Percentiles rank a stretch among this genome's conserved stretches.
Conservation (phyloP, 2,113 vertebrate genomes). For the Microtus richardsoni region DNA sequence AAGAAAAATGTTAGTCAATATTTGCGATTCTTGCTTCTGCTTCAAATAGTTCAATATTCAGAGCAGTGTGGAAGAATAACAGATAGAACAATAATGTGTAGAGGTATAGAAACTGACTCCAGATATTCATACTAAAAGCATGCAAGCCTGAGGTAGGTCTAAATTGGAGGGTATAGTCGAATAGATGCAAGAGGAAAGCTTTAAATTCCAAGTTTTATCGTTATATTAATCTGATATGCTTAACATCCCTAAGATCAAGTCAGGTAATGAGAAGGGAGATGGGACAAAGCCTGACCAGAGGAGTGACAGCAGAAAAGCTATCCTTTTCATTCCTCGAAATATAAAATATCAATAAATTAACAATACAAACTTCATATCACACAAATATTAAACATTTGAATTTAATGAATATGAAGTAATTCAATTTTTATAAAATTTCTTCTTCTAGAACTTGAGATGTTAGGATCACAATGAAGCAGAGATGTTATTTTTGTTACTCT, state of each 20-base stretch:
- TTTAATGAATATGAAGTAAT: neutral
- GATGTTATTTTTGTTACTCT: neutral
- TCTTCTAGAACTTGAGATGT: neutral
- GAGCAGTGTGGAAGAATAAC: neutral
- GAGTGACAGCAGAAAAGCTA: neutral
- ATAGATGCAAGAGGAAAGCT: neutral
- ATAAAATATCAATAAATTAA: neutral
- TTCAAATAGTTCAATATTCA: neutral
- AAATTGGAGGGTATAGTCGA: neutral
- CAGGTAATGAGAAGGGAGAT: neutral
- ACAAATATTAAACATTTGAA: neutral
- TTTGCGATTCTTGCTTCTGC: neutral
- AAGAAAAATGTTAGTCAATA: neutral
- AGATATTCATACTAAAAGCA: neutral
- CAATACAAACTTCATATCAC: neutral
- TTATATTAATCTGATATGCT: neutral
- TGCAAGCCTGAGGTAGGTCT: neutral
- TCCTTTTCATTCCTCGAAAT: neutral
- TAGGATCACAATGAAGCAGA: neutral
- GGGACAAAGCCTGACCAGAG: neutral
- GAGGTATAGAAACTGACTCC: neutral
- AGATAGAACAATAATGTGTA: neutral
- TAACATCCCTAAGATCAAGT: neutral
- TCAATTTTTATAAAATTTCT: neutral
- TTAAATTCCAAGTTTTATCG: neutral